These are phyloP conservation scores for Chrysogorgia sp. DNA, from an alignment of 92 coral and sea anemone genomes.

Conservation along the genomic window DNA sequence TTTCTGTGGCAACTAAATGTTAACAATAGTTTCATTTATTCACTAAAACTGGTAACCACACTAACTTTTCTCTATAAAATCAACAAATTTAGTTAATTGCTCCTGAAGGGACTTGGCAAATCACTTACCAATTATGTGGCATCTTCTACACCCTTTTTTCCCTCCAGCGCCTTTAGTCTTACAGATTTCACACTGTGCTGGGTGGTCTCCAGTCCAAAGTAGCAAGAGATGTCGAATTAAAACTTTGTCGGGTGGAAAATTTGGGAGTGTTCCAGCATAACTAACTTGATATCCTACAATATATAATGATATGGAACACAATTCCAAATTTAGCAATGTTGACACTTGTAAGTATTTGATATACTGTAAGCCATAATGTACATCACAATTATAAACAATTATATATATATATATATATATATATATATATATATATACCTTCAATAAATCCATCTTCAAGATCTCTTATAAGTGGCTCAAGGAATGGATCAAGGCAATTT, in stretches of 20 bases:
- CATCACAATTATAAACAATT: constrained; percentile 7
- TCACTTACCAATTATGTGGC: constrained; percentile 55
- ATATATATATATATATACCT: constrained; percentile 35
- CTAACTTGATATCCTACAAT: constrained; percentile 56
- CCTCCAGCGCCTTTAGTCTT: constrained; percentile 74
- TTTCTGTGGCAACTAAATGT: too few species aligned
- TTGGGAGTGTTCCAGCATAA: constrained; percentile 45
- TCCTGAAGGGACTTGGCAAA: constrained; percentile 2
- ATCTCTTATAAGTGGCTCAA: constrained; percentile 63
- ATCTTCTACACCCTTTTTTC: constrained; percentile 67
- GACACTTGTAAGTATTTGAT: too few species aligned
- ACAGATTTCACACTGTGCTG: constrained; percentile 70
- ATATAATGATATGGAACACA: constrained; percentile 11
- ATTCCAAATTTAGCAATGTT: constrained; percentile 1
- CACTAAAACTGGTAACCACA: too few species aligned
- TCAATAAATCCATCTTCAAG: constrained; percentile 68
- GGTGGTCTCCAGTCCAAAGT: constrained; percentile 74
- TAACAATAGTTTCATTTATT: too few species aligned
- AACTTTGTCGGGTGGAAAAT: constrained; percentile 49
- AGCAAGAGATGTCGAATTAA: constrained; percentile 56
- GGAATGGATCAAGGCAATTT: constrained; percentile 67
- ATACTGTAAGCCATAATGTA: constrained; percentile 15
- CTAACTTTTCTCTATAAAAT: too few species aligned
- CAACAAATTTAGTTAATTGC: constrained; percentile 1
- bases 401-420: background rate